Base-by-base conservation (phyloP, 1,140 invertebrate species). In the Papilio dardanus region DNA sequence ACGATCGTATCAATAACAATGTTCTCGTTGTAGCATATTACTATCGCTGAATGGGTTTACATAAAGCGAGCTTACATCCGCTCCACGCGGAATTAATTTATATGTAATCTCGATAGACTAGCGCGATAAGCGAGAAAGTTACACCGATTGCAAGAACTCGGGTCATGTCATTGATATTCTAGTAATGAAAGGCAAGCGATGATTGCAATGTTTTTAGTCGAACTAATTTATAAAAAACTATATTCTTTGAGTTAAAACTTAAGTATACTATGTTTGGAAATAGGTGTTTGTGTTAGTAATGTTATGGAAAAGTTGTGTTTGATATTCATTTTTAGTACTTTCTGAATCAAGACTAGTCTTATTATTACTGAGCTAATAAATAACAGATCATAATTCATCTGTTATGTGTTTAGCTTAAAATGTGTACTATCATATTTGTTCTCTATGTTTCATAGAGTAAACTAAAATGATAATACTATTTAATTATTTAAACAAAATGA, bases 111-210 rank as follows among this genome's bases (percentile, higher is more conserved):
- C 67, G 19, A 40, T 37, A 21, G n/a, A 69, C 33, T 8, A 42
- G 67, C 35, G 40, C 67, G 67, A 69, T 69, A 40, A 69, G 35
- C 37, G 33, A 37, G 67, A 69, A 69, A 69, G 24, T 69, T 42
- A 12, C 12, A 42, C 14, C 19, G 37, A 40, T 42, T 40, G 21
- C 33, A 21, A 68, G 33, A 68, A 68, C 16, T 58, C 10, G 50
- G 50, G 19, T 24, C 21, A 24, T 58, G 46, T 58, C 50, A 58
- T 58, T 21, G 54, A 24, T 58, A 62, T 62, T 62, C 54, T 28
- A 62, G 24, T 62, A 62, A 62, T 28, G 12, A 1, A 62, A 1
- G 3, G 12, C 54, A 62, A 28, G 10, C 12, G 54, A n/a, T 28
- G 12, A 30, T 30, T 0, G 12, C 24, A 62, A 16, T 28, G 4